Evolutionary conservation across 2,888 invertebrate species (phyloP).

Genomic region (Apodemia hepburni): DNA sequence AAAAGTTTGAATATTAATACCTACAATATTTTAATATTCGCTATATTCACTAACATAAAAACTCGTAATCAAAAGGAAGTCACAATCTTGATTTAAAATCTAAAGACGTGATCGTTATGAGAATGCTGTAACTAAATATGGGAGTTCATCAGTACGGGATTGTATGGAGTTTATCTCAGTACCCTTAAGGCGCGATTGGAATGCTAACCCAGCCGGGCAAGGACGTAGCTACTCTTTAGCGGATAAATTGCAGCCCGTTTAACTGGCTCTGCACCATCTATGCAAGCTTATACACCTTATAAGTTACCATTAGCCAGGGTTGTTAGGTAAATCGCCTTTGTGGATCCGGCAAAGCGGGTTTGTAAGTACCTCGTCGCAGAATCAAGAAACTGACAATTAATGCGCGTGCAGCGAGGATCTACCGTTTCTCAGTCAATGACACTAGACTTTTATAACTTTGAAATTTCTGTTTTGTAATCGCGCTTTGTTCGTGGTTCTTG

Average conservation of each 20-base stretch:
- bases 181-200: slow-evolving; percentile 62
- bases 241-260: slow-evolving; percentile 67
- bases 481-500: slow-evolving; percentile 17
- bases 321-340: slow-evolving; percentile 56
- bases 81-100: slow-evolving; percentile 30
- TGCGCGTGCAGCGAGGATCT: slow-evolving; percentile 22
- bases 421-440: slow-evolving; percentile 28
- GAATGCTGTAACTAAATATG: slow-evolving; percentile 31
- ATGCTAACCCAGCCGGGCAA: slow-evolving; percentile 61
- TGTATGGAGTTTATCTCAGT: slow-evolving; percentile 51
- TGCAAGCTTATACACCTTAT: slow-evolving; percentile 51
- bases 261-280: slow-evolving; percentile 55
- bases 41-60: neutral
- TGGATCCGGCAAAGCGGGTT: slow-evolving; percentile 42
- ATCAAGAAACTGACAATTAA: slow-evolving; percentile 28
- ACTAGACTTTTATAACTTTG: slow-evolving; percentile 21
- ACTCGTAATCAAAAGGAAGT: slow-evolving; percentile 26
- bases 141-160: slow-evolving; percentile 33
- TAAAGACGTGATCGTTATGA: slow-evolving; percentile 30
- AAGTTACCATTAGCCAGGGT: slow-evolving; percentile 55
- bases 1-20: neutral
- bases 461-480: slow-evolving; percentile 20
- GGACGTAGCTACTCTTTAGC: slow-evolving; percentile 63
- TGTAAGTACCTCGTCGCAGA: slow-evolving; percentile 34
- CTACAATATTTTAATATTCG: neutral